Evolutionary conservation across 2,113 vertebrate species (phyloP), one percentile per base, ranked within the genome.

Genomic region (Ailuropoda melanoleuca): DNA sequence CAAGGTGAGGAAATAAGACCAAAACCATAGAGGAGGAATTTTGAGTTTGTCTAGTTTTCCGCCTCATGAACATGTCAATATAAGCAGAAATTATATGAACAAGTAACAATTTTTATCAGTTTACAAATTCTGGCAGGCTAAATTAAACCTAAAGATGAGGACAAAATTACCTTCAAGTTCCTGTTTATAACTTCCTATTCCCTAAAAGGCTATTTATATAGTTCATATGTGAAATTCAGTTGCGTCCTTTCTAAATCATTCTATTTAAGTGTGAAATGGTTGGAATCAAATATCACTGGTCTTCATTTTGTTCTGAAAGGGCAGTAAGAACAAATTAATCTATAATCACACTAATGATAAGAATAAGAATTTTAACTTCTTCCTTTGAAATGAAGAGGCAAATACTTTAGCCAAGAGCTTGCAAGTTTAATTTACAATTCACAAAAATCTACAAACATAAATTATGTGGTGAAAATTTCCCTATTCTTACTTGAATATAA

Each of bases 371-470:
- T 95, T 72, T 93, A 96, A 96, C 70, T 91, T 21, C 86, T 94
- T 92, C 95, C 95, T 96, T 88, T 88, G 60, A 97, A 96, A 83
- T 97, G 3, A 68, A 92, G 94, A 84, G 62, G 53, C n/a, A 96
- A 21, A 93, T 89, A 89, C 89, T 93, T 94, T 97, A 97, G 62
- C 93, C 78, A 97, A 95, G 95, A 62, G 29, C 90, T 83, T 94
- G 93, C 97, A 81, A 92, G 91, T 95, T 95, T 96, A 96, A 97
- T 80, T 93, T 97, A 96, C 37, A 97, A 96, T 66, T 97, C 68
- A 98, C 75, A 97, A 97, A 98, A 97, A 95, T 55, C 87, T 96
- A 96, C 37, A 98, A 96, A 95, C 78, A 93, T 83, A 89, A 97
- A 75, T 81, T 96, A 95, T 82, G 86, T 68, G 74, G 66, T 64